Conservation (phyloP, 2,113 vertebrate genomes). For the Emydocephalus ijimae region DNA sequence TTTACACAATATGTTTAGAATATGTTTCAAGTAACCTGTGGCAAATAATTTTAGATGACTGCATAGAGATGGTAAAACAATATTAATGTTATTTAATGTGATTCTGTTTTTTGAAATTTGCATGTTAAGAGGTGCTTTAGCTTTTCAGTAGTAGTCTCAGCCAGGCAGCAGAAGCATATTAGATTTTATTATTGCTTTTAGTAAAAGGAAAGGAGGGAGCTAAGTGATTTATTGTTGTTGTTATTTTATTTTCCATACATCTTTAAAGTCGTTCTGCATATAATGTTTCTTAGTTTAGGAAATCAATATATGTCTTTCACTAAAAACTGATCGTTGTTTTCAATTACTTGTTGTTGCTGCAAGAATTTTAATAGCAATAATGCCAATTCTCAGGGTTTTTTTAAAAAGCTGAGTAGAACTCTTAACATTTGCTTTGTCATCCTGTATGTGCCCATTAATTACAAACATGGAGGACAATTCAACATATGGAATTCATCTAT, state of each 20-base stretch:
- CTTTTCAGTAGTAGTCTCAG: background rate
- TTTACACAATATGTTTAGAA: conserved; percentile 1
- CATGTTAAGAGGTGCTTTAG: background rate
- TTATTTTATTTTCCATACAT: background rate
- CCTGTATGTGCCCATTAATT: conserved; percentile 50
- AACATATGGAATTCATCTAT: conserved; percentile 60
- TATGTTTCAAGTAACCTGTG: background rate
- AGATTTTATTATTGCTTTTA: conserved; percentile 26
- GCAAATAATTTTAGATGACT: background rate
- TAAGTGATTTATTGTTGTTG: background rate
- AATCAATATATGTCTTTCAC: background rate
- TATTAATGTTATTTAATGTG: background rate
- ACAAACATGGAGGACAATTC: conserved; percentile 58
- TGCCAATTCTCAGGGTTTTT: background rate
- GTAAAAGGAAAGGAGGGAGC: conserved; percentile 22
- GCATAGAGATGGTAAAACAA: background rate
- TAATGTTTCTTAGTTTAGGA: background rate
- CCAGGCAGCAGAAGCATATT: conserved; percentile 41
- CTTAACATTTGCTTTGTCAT: conserved; percentile 28
- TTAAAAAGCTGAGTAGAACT: conserved; percentile 13
- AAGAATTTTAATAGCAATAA: background rate
- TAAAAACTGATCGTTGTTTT: background rate
- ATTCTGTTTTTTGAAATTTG: background rate
- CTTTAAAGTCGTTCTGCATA: background rate
- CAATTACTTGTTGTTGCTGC: background rate